Percentiles rank a stretch among this genome's conserved stretches.
These are phyloP conservation scores for Leistus spinibarbis DNA, from an alignment of 2,888 invertebrate genomes.

Conservation along the genomic window DNA sequence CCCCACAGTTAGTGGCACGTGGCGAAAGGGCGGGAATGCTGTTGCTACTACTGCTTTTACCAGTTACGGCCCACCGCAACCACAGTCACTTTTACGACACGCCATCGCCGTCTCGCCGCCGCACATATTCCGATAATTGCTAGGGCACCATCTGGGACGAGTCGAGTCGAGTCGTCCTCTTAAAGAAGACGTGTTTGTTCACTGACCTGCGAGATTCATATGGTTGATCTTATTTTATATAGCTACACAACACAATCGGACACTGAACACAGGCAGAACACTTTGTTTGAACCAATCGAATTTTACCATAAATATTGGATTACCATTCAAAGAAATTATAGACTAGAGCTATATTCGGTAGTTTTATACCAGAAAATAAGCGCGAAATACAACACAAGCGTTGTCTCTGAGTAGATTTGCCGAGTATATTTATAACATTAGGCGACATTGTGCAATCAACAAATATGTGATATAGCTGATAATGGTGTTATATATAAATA, in stretches of 20 bases:
- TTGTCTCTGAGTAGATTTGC: too few species aligned
- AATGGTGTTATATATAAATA: too few species aligned
- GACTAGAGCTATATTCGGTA: too few species aligned
- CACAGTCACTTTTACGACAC: constrained; percentile 26
- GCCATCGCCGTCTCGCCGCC: constrained; percentile 1
- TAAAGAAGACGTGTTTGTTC: constrained; percentile 10
- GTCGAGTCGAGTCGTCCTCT: constrained; percentile 4
- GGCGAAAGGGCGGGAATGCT: neutral
- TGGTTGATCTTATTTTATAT: neutral
- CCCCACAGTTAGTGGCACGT: constrained; percentile 36
- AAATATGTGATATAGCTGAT: too few species aligned
- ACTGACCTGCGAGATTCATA: neutral
- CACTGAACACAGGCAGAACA: neutral
- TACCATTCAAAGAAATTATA: too few species aligned
- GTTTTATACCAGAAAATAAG: too few species aligned
- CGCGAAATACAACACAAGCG: too few species aligned
- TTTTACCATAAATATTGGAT: too few species aligned
- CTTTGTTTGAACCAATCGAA: too few species aligned
- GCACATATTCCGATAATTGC: constrained; percentile 34
- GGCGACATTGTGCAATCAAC: too few species aligned
- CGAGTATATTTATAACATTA: too few species aligned
- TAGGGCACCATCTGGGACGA: constrained; percentile 29
- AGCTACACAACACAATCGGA: neutral
- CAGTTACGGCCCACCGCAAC: neutral
- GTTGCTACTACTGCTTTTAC: neutral